A percentile compares a stretch with the other conserved stretches of the same genome.
phyloP scores from a whole-genome alignment of 2,888 invertebrate genomes.

The Camponotus fellah region DNA sequence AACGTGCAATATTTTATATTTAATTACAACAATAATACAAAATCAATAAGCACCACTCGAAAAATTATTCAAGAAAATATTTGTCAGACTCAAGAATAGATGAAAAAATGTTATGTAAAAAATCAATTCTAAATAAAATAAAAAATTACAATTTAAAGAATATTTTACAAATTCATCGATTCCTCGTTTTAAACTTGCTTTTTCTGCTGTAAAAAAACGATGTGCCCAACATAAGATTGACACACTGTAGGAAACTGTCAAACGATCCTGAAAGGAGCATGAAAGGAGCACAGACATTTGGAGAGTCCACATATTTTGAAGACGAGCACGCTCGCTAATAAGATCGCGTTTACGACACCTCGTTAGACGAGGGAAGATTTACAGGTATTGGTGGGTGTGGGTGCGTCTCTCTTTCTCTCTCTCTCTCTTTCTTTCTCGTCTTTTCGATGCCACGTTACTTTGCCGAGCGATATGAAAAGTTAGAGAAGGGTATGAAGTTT shows the following conservation, averaged over 20 bases:
- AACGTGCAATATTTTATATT: not conserved
- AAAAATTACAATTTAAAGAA: not conserved
- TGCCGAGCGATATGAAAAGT: slow-evolving; percentile 71
- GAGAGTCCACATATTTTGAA: slow-evolving; percentile 71
- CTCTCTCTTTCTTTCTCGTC: slow-evolving; percentile 9
- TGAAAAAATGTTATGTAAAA: not conserved
- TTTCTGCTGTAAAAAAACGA: not conserved
- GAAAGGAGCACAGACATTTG: slow-evolving; percentile 38
- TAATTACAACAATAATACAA: not conserved
- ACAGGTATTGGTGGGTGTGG: slow-evolving; percentile 76
- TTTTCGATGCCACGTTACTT: not conserved
- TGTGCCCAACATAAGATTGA: not conserved
- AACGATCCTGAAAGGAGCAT: slow-evolving; percentile 56
- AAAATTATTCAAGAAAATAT: not conserved
- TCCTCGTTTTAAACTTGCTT: not conserved
- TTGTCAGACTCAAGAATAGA: not conserved
- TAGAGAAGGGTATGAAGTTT: slow-evolving; percentile 71
- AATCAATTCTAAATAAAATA: not conserved
- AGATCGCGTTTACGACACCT: slow-evolving; percentile 85
- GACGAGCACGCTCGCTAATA: slow-evolving; percentile 80
- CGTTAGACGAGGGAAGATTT: slow-evolving; percentile 84
- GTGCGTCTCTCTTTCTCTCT: slow-evolving; percentile 60
- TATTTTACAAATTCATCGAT: no score
- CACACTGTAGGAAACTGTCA: slow-evolving; percentile 56
- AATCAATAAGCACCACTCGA: no score